Percentiles rank a stretch among this genome's conserved stretches.
These are phyloP conservation scores for Leucoraja ocellata DNA, from an alignment of 2,797 vertebrate species.

Conservation along the genomic window DNA sequence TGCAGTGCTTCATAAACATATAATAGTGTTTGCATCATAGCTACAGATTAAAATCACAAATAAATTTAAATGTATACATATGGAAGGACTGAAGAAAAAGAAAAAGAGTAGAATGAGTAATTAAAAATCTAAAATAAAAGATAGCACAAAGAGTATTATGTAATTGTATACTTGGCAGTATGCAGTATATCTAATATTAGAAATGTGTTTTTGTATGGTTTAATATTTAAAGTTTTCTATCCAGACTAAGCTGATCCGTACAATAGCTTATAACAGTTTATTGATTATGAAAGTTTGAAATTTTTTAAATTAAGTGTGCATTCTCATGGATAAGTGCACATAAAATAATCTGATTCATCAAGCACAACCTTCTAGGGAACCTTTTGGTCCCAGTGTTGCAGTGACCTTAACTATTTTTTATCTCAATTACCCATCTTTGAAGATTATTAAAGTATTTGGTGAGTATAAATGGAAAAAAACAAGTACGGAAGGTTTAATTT, in stretches of 20 bases:
- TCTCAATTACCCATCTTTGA: no score
- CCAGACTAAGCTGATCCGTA: background rate
- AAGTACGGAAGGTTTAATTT: background rate
- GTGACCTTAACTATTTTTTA: background rate
- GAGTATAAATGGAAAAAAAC: no score
- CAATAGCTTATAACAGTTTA: background rate
- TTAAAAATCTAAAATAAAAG: background rate
- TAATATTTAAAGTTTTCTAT: background rate
- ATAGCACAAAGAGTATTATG: background rate
- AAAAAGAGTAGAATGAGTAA: background rate
- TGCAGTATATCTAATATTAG: background rate
- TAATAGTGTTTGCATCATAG: background rate
- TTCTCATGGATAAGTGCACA: background rate
- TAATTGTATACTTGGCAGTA: background rate
- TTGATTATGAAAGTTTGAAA: background rate
- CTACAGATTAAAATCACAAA: background rate
- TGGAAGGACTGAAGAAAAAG: constrained; percentile 2
- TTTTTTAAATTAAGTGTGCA: background rate
- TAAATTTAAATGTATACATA: background rate
- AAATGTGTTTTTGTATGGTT: background rate
- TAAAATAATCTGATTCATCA: background rate
- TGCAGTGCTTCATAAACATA: background rate
- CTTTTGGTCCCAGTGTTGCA: background rate
- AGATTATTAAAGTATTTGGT: background rate
- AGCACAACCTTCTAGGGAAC: background rate